Evolutionary conservation across 2,113 vertebrate genomes (phyloP).

Genomic region (Odontophorus gujanensis): DNA sequence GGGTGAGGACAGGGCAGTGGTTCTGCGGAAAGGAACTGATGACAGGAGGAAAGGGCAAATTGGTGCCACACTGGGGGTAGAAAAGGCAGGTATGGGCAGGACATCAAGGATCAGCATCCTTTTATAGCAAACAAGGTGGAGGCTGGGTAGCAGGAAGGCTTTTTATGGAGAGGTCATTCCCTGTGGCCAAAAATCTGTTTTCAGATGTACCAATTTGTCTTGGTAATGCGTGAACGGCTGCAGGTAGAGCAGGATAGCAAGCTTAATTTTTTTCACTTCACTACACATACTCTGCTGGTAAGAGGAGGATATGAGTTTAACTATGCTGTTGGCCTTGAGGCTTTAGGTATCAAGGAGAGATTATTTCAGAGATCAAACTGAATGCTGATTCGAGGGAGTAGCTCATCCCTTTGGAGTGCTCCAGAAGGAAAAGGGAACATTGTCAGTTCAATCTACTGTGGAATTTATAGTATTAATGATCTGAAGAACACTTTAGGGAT

Average conservation of each 20-base stretch:
- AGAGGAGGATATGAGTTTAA: slow-evolving; percentile 38
- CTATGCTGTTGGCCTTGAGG: slow-evolving; percentile 60
- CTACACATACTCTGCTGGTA: background rate
- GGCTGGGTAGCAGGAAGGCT: background rate
- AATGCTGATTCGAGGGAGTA: slow-evolving; percentile 75
- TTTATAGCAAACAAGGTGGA: background rate
- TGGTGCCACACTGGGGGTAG: background rate
- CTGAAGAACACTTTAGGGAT: slow-evolving; percentile 81
- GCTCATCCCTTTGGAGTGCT: slow-evolving; percentile 72
- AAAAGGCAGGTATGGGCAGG: background rate
- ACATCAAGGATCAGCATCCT: background rate
- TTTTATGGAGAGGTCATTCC: background rate
- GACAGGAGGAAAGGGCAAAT: background rate
- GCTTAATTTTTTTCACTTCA: background rate
- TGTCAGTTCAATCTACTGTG: slow-evolving; percentile 78
- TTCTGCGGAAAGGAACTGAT: background rate
- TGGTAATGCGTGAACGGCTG: background rate
- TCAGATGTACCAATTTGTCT: background rate
- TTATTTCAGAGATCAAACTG: slow-evolving; percentile 76
- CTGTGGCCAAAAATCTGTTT: background rate
- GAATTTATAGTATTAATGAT: slow-evolving; percentile 82
- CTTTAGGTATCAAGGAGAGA: slow-evolving; percentile 69
- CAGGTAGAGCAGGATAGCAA: background rate
- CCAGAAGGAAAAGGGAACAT: slow-evolving; percentile 68
- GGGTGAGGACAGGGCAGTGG: background rate